Percentiles rank a stretch among this genome's conserved stretches.
Evolutionary conservation across 2,888 invertebrate genomes (phyloP).

Genomic region (Subacronicta megacephala): DNA sequence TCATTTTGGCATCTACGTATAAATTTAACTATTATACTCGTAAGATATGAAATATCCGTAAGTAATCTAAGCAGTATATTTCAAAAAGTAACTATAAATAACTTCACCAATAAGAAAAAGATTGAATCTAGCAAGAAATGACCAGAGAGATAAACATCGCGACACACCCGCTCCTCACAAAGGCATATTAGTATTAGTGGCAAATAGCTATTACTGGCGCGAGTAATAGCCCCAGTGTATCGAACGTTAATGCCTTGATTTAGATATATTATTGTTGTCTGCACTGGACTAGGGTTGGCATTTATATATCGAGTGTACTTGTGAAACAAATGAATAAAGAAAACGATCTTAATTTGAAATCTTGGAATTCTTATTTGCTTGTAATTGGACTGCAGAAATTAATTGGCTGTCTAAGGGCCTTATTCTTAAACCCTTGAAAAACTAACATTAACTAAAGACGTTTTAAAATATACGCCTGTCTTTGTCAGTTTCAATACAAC

Average conservation of each 20-base stretch:
- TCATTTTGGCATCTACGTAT: too few species aligned
- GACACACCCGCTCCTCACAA: conserved; percentile 66
- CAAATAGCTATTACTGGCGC: conserved; percentile 62
- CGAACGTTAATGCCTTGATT: conserved; percentile 52
- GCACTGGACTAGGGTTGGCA: conserved; percentile 38
- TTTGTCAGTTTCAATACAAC: too few species aligned
- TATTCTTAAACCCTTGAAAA: too few species aligned
- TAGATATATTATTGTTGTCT: conserved; percentile 58
- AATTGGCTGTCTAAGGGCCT: conserved; percentile 14
- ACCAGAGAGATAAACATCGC: conserved; percentile 65
- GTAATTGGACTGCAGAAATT: conserved; percentile 1
- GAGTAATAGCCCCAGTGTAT: conserved; percentile 50
- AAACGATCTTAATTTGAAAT: not conserved
- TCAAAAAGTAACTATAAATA: conserved; percentile 21
- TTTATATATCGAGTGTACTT: conserved; percentile 34
- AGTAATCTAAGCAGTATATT: conserved; percentile 5
- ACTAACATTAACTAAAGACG: too few species aligned
- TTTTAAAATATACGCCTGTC: too few species aligned
- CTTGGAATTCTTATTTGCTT: conserved; percentile 4
- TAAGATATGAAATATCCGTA: not conserved
- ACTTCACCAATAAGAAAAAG: conserved; percentile 52
- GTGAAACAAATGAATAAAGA: conserved; percentile 30
- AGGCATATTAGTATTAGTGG: conserved; percentile 71
- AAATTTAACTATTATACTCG: too few species aligned
- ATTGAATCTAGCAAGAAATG: conserved; percentile 61